Conservation (phyloP, 1,140 invertebrate species). For the Drosophila pseudoobscura region DNA sequence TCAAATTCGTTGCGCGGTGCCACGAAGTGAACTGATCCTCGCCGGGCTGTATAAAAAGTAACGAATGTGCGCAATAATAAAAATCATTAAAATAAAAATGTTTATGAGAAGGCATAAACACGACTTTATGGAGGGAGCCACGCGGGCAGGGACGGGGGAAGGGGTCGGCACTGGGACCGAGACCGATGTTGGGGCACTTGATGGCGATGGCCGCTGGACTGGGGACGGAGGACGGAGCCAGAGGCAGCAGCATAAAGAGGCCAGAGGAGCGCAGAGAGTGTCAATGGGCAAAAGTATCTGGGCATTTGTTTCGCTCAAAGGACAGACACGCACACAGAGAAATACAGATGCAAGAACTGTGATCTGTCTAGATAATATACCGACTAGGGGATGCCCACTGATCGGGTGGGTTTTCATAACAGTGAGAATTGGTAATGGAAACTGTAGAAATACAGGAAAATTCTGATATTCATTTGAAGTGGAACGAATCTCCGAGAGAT, state of each 20-base stretch:
- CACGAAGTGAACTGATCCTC: conserved; percentile 52
- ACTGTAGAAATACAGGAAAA: too few species aligned
- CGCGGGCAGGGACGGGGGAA: neutral
- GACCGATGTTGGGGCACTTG: conserved; percentile 57
- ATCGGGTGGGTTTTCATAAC: too few species aligned
- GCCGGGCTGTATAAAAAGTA: conserved; percentile 72
- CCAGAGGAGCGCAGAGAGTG: conserved; percentile 23
- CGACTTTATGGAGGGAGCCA: conserved; percentile 56
- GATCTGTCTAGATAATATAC: too few species aligned
- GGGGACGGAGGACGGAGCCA: conserved; percentile 2
- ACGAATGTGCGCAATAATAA: conserved; percentile 82
- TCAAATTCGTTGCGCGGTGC: conserved; percentile 31
- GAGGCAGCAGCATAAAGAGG: neutral
- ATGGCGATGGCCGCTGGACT: conserved; percentile 41
- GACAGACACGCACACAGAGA: conserved; percentile 27
- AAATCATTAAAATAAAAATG: conserved; percentile 83
- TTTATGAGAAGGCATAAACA: conserved; percentile 82
- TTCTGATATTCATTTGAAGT: too few species aligned
- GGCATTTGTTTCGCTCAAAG: conserved; percentile 46
- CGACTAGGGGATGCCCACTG: neutral
- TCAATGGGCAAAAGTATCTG: conserved; percentile 70
- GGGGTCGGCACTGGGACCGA: conserved; percentile 1
- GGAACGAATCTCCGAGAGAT: too few species aligned
- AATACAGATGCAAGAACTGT: neutral
- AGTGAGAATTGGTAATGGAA: too few species aligned